These are phyloP conservation scores for Ochlodes sylvanus DNA, from an alignment of 2,888 invertebrate species.

Conservation along the genomic window DNA sequence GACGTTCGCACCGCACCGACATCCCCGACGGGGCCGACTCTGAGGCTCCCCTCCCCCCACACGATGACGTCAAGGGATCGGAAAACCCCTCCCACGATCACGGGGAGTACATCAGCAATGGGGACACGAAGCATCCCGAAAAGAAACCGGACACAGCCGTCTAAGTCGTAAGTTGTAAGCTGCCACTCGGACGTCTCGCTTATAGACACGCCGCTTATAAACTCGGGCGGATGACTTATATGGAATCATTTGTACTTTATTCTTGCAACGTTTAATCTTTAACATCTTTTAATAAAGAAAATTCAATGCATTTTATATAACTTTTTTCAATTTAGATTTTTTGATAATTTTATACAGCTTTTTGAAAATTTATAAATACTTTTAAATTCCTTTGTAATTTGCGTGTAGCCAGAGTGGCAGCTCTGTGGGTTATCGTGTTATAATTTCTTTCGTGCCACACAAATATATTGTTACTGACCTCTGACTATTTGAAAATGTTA, in stretches of 20 bases:
- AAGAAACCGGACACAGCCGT: slow-evolving; percentile 83
- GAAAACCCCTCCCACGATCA: slow-evolving; percentile 86
- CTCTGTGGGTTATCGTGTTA: slow-evolving; percentile 36
- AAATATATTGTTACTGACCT: slow-evolving; percentile 30
- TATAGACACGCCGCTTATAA: slow-evolving; percentile 15
- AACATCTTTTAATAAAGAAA: slow-evolving; percentile 14
- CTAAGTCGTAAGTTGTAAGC: slow-evolving; percentile 61
- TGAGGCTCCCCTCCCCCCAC: slow-evolving; percentile 85
- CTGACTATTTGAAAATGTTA: not conserved
- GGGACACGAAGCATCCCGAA: slow-evolving; percentile 77
- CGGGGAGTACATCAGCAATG: slow-evolving; percentile 86
- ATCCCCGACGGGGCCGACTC: slow-evolving; percentile 87
- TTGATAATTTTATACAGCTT: slow-evolving; percentile 22
- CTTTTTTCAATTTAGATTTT: slow-evolving; percentile 15
- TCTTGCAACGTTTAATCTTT: slow-evolving; percentile 11
- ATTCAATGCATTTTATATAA: slow-evolving; percentile 24
- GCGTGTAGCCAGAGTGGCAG: slow-evolving; percentile 37
- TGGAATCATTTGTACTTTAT: not conserved
- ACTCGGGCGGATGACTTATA: slow-evolving; percentile 15
- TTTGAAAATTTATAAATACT: slow-evolving; percentile 10
- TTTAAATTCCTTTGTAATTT: not conserved
- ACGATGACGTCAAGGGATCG: slow-evolving; percentile 85
- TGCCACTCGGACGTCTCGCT: slow-evolving; percentile 39
- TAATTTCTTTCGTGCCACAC: slow-evolving; percentile 47
- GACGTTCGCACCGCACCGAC: slow-evolving; percentile 86